Percentiles rank a stretch among this genome's conserved stretches.
Evolutionary conservation across 2,888 invertebrate genomes (phyloP).

Genomic region (Leptothorax acervorum): DNA sequence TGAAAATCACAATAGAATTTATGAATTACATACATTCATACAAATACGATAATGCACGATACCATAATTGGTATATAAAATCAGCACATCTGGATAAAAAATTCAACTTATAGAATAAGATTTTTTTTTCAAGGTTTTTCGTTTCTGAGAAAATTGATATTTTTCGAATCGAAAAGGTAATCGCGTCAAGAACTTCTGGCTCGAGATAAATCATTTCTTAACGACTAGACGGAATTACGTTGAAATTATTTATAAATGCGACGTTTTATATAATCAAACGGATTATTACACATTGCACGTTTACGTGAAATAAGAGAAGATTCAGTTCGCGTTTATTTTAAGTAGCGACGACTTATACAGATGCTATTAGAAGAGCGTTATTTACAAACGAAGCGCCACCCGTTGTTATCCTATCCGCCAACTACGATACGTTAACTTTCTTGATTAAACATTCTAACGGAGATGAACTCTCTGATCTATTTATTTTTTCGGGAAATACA

Average conservation of each 20-base stretch:
- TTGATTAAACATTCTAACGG: slow-evolving; percentile 55
- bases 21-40: neutral
- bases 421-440: slow-evolving; percentile 40
- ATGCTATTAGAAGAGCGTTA: slow-evolving; percentile 40
- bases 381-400: slow-evolving; percentile 58
- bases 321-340: slow-evolving; percentile 49
- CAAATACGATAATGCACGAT: neutral
- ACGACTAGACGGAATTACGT: neutral
- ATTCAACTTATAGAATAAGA: neutral
- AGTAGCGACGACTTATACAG: slow-evolving; percentile 19
- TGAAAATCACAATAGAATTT: slow-evolving; percentile 78
- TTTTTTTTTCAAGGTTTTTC: neutral
- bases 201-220: neutral
- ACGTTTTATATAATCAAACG: neutral
- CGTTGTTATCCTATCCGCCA: slow-evolving; percentile 57
- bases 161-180: neutral
- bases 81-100: neutral
- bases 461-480: slow-evolving; percentile 52
- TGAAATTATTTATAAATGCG: slow-evolving; percentile 32
- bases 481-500: slow-evolving; percentile 52
- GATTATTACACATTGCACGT: slow-evolving; percentile 29
- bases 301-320: slow-evolving; percentile 38
- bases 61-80: neutral
- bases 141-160: neutral
- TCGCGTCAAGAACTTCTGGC: neutral